Evolutionary conservation across 2,797 vertebrate species (phyloP).

Genomic region (Eulemur coronatus): DNA sequence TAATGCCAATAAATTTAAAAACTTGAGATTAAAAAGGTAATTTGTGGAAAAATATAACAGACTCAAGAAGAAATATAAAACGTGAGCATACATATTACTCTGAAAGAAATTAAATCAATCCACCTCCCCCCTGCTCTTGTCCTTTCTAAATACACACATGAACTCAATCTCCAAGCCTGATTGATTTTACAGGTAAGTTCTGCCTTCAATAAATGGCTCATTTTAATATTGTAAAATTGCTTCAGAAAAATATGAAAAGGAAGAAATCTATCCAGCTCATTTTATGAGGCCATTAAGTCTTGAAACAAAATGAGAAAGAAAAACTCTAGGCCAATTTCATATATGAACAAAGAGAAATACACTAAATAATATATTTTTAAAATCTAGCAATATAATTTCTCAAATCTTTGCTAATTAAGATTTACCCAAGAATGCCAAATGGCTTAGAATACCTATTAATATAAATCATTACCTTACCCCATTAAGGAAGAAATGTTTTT

Average conservation of each 20-base stretch:
- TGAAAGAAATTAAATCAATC: neutral
- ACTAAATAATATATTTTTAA: neutral
- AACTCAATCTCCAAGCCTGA: neutral
- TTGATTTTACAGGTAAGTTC: conserved; percentile 57
- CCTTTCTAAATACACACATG: neutral
- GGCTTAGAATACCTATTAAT: neutral
- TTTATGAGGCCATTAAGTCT: conserved; percentile 50
- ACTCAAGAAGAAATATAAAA: conserved; percentile 37
- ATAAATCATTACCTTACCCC: neutral
- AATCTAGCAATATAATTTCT: neutral
- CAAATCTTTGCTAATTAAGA: conserved; percentile 5
- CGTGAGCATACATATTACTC: neutral
- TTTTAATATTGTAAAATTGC: conserved; percentile 38
- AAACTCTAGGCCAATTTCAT: neutral
- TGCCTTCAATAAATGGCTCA: conserved; percentile 37
- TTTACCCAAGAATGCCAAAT: neutral
- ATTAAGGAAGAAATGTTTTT: neutral
- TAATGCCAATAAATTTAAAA: neutral
- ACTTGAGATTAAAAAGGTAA: neutral
- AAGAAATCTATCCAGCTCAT: neutral
- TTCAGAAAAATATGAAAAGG: neutral
- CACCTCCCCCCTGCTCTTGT: neutral
- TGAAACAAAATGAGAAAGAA: conserved; percentile 28
- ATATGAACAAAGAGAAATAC: neutral
- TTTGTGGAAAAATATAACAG: neutral